Evolutionary conservation across 2,888 invertebrate genomes (phyloP).

Genomic region (Drosophila sordidula): DNA sequence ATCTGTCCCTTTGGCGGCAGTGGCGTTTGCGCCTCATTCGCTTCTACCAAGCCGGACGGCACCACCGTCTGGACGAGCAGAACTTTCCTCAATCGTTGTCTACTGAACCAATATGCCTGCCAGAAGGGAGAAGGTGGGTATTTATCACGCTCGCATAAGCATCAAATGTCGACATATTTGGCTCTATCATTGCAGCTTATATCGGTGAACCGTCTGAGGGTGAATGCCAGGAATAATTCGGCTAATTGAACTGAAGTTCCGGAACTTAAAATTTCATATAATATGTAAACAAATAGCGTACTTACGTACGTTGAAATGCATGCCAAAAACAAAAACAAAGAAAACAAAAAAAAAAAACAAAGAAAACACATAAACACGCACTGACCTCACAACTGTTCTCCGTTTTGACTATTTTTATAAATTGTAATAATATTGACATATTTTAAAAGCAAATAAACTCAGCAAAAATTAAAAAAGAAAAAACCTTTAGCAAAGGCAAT

Average conservation of each 20-base stretch:
- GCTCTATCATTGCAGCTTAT: constrained; percentile 32
- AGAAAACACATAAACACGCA: no score
- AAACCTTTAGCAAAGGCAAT: constrained; percentile 11
- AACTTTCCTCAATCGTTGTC: constrained; percentile 35
- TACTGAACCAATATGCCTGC: constrained; percentile 29
- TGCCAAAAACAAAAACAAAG: neutral
- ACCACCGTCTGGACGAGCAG: neutral
- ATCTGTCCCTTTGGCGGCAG: constrained; percentile 26
- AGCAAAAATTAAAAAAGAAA: constrained; percentile 11
- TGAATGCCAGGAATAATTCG: constrained; percentile 4
- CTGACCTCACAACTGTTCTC: constrained; percentile 18
- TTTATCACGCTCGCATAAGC: neutral
- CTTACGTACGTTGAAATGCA: constrained; percentile 1
- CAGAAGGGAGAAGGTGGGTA: constrained; percentile 13
- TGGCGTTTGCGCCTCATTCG: constrained; percentile 40
- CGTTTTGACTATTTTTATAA: constrained; percentile 30
- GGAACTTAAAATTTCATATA: neutral
- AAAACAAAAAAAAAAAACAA: no score
- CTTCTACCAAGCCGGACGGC: constrained; percentile 5
- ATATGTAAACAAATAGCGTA: neutral
- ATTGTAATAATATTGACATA: constrained; percentile 44
- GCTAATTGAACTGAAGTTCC: neutral
- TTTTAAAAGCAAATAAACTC: constrained; percentile 40
- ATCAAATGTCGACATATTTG: neutral
- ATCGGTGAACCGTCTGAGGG: constrained; percentile 18